These are phyloP conservation scores for Crotalus horridus DNA, from an alignment of 2,113 vertebrate species.

Conservation along the genomic window DNA sequence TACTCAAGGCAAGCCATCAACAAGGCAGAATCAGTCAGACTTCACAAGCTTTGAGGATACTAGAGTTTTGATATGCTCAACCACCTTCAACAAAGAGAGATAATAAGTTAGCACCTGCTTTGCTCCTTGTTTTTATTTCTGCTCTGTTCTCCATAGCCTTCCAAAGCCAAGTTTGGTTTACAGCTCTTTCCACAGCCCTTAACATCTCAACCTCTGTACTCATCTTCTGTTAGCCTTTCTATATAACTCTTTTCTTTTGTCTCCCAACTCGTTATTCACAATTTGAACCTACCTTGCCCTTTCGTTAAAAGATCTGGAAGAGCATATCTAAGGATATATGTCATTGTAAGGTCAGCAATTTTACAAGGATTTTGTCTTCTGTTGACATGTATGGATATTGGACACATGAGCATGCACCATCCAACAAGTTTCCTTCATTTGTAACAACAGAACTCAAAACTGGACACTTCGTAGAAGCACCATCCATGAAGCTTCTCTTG, in stretches of 20 bases:
- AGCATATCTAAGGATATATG: not conserved
- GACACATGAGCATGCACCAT: slow-evolving; percentile 14
- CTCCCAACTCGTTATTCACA: not conserved
- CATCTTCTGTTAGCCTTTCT: not conserved
- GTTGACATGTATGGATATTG: not conserved
- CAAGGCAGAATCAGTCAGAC: slow-evolving; percentile 6
- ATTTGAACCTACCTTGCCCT: not conserved
- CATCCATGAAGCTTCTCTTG: slow-evolving; percentile 70
- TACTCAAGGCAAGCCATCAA: not conserved
- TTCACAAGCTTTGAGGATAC: not conserved
- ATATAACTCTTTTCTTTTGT: not conserved
- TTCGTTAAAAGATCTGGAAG: not conserved
- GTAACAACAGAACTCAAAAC: slow-evolving; percentile 25
- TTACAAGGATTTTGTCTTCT: not conserved
- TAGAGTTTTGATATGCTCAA: not conserved
- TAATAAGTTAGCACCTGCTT: slow-evolving; percentile 31
- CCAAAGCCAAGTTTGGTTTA: not conserved
- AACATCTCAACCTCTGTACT: not conserved
- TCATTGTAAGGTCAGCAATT: not conserved
- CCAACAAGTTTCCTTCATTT: not conserved
- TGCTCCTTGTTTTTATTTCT: slow-evolving; percentile 12
- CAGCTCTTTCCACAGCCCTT: not conserved
- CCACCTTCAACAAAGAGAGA: slow-evolving; percentile 35
- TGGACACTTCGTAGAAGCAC: slow-evolving; percentile 21
- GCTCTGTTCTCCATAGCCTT: not conserved